phyloP scores from a whole-genome alignment of 2,113 vertebrate species.

The Tyrannus savana region DNA sequence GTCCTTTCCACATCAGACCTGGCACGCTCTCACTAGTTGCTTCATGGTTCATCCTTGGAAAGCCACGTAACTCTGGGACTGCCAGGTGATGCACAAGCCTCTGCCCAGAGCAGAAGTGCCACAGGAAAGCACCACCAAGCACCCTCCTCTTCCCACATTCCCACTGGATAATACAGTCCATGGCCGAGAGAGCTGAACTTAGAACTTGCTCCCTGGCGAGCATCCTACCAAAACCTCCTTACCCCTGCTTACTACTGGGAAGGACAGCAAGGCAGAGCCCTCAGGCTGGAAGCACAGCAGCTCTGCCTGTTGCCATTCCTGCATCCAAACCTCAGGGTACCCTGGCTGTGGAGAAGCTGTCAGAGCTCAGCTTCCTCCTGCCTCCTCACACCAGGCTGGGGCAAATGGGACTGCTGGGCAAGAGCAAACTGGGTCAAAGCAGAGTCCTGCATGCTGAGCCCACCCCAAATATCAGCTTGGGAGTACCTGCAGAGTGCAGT shows the following conservation, averaged over 20 bases:
- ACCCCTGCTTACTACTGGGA: accelerated
- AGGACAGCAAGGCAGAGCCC: background rate
- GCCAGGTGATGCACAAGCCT: background rate
- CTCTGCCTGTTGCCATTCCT: background rate
- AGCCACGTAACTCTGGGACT: background rate
- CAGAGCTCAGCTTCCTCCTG: background rate
- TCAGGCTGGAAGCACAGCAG: background rate
- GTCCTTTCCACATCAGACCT: background rate
- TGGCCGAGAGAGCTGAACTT: background rate
- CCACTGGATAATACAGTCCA: background rate
- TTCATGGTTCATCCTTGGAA: background rate
- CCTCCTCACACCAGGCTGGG: background rate
- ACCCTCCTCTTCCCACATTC: background rate
- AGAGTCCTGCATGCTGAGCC: background rate
- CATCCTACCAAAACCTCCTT: background rate
- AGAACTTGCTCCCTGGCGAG: background rate
- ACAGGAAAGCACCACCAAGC: background rate
- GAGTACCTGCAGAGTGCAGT: background rate
- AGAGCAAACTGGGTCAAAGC: background rate
- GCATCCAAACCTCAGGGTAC: background rate
- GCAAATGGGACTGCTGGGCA: accelerated
- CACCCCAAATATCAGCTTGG: background rate
- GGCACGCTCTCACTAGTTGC: background rate
- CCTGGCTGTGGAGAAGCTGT: background rate
- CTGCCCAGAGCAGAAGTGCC: background rate